These are phyloP conservation scores for Tiaroga cobitis DNA, from an alignment of 2,797 vertebrate species.

Conservation along the genomic window DNA sequence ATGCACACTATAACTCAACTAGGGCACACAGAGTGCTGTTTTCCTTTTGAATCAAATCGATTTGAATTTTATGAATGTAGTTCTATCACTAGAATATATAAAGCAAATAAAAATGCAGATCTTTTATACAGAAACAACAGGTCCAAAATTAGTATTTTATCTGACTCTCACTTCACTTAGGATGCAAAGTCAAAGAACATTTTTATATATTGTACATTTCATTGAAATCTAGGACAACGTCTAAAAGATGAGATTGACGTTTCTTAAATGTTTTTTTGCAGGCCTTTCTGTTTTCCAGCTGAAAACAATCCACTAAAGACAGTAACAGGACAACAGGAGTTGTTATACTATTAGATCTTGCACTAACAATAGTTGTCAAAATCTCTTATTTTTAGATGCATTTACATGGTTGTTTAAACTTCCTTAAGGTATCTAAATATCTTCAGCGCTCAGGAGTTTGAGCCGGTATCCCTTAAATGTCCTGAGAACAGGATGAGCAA, in stretches of 20 bases:
- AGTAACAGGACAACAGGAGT: neutral
- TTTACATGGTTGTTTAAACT: neutral
- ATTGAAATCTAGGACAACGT: constrained; percentile 39
- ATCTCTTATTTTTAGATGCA: neutral
- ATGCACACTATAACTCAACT: constrained; percentile 48
- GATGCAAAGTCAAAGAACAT: neutral
- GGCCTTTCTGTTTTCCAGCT: neutral
- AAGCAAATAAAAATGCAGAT: neutral
- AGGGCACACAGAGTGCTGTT: constrained; percentile 27
- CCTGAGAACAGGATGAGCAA: constrained; percentile 27
- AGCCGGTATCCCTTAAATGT: constrained; percentile 27
- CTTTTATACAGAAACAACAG: neutral
- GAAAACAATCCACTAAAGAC: neutral
- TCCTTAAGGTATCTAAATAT: neutral
- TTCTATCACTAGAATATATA: neutral
- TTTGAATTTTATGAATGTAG: constrained; percentile 37
- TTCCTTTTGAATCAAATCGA: constrained; percentile 22
- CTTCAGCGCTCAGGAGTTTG: neutral
- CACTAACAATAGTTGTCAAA: neutral
- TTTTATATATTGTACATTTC: neutral
- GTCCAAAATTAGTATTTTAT: neutral
- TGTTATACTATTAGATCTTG: neutral
- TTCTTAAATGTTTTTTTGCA: neutral
- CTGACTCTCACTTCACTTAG: neutral
- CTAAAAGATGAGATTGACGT: neutral